phyloP scores from a whole-genome alignment of 2,797 vertebrate species.

The Amphiprion clarkii region DNA sequence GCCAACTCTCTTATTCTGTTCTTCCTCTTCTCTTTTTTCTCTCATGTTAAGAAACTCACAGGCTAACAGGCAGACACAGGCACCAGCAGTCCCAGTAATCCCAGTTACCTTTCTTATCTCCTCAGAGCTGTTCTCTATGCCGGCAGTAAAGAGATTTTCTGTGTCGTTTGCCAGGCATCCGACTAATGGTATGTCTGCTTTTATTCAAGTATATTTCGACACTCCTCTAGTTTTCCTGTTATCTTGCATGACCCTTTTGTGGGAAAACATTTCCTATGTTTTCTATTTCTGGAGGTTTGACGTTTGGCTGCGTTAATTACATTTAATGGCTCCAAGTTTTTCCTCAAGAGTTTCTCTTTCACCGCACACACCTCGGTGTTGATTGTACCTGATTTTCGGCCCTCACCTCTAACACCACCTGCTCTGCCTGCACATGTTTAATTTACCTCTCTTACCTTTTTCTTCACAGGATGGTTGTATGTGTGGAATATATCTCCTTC shows the following conservation, averaged over 20 bases:
- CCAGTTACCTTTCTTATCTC: constrained; percentile 93
- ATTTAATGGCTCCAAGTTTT: constrained; percentile 48
- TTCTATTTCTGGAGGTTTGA: constrained; percentile 57
- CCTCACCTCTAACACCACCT: constrained; percentile 69
- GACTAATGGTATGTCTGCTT: constrained; percentile 99
- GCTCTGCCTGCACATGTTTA: constrained; percentile 61
- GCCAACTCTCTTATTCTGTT: constrained; percentile 28
- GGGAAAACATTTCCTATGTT: constrained; percentile 74
- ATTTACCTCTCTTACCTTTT: constrained; percentile 48
- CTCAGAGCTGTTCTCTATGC: constrained; percentile 99
- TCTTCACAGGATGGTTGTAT: constrained; percentile 46
- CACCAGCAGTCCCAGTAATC: constrained; percentile 79
- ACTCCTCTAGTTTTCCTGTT: constrained; percentile 77
- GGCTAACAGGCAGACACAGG: constrained; percentile 44
- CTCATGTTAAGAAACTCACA: constrained; percentile 32
- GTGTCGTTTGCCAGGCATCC: constrained; percentile 99
- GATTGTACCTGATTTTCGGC: constrained; percentile 54
- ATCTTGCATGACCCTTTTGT: constrained; percentile 85
- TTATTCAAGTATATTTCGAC: constrained; percentile 85
- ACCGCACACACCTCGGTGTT: constrained; percentile 56
- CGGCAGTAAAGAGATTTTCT: constrained; percentile 99
- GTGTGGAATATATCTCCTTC: constrained; percentile 43
- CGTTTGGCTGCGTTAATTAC: constrained; percentile 62
- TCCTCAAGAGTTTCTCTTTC: constrained; percentile 48
- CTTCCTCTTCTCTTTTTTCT: not conserved